These are phyloP conservation scores for Calidris pygmaea DNA, from an alignment of 2,113 vertebrate species.

Conservation along the genomic window DNA sequence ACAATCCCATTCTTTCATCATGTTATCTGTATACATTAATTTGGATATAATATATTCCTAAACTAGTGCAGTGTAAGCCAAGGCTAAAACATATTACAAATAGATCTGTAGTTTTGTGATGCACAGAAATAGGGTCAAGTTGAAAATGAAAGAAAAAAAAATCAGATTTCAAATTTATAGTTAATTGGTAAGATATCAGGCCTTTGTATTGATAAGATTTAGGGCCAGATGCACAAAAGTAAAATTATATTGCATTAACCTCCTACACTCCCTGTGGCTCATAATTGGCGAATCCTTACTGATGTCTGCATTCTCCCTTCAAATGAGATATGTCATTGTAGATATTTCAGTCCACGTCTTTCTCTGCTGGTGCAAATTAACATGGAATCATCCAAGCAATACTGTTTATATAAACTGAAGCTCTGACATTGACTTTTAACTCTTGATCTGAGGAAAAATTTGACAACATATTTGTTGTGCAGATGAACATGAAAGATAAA, in stretches of 20 bases:
- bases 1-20: rapidly evolving
- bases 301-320: not conserved
- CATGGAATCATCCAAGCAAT: not conserved
- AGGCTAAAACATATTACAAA: not conserved
- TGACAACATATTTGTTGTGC: not conserved
- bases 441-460: not conserved
- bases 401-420: not conserved
- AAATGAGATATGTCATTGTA: not conserved
- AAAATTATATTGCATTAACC: not conserved
- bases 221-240: rapidly evolving
- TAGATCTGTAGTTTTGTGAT: not conserved
- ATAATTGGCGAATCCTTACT: not conserved
- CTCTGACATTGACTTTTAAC: not conserved
- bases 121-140: not conserved
- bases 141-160: not conserved
- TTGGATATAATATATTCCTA: not conserved
- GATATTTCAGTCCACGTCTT: not conserved
- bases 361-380: not conserved
- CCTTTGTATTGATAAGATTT: not conserved
- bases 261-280: not conserved
- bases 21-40: not conserved
- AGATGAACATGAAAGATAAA: not conserved
- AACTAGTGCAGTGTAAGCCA: not conserved
- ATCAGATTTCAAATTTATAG: no score
- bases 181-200: not conserved